Conservation (phyloP, 2,113 vertebrate species). For the Tenrec ecaudatus region DNA sequence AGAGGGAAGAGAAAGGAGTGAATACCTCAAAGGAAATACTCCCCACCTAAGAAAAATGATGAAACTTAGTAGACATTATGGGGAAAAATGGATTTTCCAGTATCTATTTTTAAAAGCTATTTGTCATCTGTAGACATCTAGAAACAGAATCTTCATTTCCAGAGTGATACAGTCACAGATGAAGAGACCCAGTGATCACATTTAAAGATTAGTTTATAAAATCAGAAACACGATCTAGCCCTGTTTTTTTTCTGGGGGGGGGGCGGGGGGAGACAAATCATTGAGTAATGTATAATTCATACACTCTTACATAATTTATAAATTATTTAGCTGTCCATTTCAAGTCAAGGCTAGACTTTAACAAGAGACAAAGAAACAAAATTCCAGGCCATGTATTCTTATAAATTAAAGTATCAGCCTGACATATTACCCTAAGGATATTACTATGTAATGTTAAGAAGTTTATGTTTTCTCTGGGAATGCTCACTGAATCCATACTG, state of each 20-base stretch:
- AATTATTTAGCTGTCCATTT: background rate
- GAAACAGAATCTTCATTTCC: background rate
- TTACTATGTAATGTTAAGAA: background rate
- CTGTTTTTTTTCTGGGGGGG: too few relatives aligned
- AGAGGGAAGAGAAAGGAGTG: rapidly evolving
- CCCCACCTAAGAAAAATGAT: rapidly evolving
- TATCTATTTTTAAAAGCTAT: background rate
- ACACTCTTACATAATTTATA: background rate
- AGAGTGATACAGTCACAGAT: background rate
- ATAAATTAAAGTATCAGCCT: too few relatives aligned
- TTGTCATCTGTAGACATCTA: background rate
- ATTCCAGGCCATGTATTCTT: background rate
- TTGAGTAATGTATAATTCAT: rapidly evolving
- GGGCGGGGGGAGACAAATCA: background rate
- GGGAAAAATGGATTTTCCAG: background rate
- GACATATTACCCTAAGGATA: background rate
- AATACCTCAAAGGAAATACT: background rate
- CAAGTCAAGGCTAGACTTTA: background rate
- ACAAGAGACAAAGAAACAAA: background rate
- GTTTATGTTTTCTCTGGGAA: background rate
- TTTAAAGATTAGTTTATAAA: too few relatives aligned
- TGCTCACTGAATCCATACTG: background rate
- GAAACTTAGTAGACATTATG: background rate
- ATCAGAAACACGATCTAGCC: rapidly evolving
- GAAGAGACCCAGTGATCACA: background rate